A percentile compares a stretch with the other conserved stretches of the same genome.
Evolutionary conservation across 2,888 invertebrate species (phyloP).

Genomic region (Cheilosia soror): DNA sequence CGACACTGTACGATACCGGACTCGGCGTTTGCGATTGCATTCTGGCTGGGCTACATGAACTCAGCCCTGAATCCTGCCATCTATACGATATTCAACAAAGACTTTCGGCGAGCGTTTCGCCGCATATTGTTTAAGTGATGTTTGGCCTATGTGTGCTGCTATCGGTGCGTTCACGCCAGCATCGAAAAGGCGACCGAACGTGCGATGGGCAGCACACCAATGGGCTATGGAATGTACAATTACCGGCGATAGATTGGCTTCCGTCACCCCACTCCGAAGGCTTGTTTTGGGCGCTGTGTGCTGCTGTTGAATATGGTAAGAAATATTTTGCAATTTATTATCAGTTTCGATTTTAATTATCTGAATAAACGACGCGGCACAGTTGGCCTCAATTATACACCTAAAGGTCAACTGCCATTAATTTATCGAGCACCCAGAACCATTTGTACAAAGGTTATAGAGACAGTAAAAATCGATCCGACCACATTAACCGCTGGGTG

Average conservation of each 20-base stretch:
- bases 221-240: conserved; percentile 83
- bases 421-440: no score
- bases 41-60: conserved; percentile 99
- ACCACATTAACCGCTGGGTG: neutral
- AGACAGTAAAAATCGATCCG: neutral
- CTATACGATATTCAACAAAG: conserved; percentile 98
- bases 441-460: no score
- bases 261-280: conserved; percentile 8
- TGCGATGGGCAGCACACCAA: conserved; percentile 84
- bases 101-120: conserved; percentile 97
- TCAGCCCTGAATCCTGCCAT: conserved; percentile 97
- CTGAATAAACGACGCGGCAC: no score
- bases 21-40: conserved; percentile 95
- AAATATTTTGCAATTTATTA: neutral
- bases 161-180: conserved; percentile 87
- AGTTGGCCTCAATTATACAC: no score
- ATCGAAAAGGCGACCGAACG: conserved; percentile 84
- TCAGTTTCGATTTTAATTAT: neutral
- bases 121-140: conserved; percentile 98
- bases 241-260: conserved; percentile 81
- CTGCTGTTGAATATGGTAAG: conserved; percentile 65
- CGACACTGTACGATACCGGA: conserved; percentile 89
- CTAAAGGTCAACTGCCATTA: no score
- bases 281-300: conserved; percentile 41
- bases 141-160: conserved; percentile 94